Evolutionary conservation across 1,140 invertebrate species (phyloP), one percentile per base, ranked within the genome.

Genomic region (Paraescarpia echinospica): DNA sequence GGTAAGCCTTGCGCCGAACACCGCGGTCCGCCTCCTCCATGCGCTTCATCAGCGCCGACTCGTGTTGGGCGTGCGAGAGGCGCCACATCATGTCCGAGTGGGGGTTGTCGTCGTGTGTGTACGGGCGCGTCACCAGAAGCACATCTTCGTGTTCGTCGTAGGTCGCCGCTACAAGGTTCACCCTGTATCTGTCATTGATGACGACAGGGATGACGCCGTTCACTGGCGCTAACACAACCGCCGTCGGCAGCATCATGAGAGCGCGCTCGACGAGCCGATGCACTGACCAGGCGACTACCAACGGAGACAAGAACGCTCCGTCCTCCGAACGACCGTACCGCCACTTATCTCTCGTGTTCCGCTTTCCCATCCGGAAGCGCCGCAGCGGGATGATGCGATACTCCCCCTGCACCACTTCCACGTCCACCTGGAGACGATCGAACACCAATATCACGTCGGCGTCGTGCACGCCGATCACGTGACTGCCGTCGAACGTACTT

Each of bases 51-150:
- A 92, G n/a, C 34, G 90, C 34, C 33, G 33, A 12, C 48, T 92
- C 92, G 33, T 91, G 35, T 18, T 14, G 8, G 31, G 35, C 9
- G 89, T 35, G 90, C 89, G 18, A 9, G n/a, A 90, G 12, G 33
- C 92, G 34, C 92, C 92, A 92, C n/a, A 92, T 33, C 34, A 92
- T 90, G 88, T 92, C 92, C 27, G 92, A 92, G 9, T 14, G 8
- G 9, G 92, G 89, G 48, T 92, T 41, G 34, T 48, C 92, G 89
- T 92, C 92, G 89, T 35, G 33, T 27, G 92, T 1, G 92, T 92
- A 92, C n/a, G 92, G 92, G 89, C 92, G 89, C 1, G 34, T 92
- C 12, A 90, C 89, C 89, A 92, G 89, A 1, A 91, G 35, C 12
- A 48, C n/a, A 31, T 91, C 92, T 6, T 92, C 92, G 35, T 33